Conservation (phyloP, 1,140 invertebrate genomes). For the Colletes latitarsis region DNA sequence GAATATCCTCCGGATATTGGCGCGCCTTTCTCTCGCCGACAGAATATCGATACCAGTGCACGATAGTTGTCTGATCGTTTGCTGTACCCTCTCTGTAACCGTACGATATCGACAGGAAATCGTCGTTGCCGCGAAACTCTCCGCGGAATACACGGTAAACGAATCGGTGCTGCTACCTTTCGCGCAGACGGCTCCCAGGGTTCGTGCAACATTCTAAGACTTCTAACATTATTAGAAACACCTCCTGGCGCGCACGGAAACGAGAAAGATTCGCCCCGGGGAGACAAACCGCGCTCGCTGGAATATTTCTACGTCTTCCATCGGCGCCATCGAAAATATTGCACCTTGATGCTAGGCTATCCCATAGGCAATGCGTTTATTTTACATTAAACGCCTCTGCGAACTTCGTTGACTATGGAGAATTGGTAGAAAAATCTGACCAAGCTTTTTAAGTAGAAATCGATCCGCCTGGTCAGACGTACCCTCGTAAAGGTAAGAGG, state of each 20-base stretch:
- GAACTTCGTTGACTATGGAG: no score
- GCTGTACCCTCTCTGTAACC: neutral
- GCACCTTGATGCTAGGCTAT: no score
- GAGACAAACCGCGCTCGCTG: no score
- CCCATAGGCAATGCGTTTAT: no score
- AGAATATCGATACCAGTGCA: slow-evolving; percentile 45
- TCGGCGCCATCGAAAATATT: no score
- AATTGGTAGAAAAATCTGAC: slow-evolving; percentile 25
- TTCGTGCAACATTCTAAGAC: neutral
- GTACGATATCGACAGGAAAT: slow-evolving; percentile 47
- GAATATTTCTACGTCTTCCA: neutral
- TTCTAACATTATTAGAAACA: no score
- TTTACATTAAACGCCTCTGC: no score
- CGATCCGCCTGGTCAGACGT: no score
- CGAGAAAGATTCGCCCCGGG: neutral
- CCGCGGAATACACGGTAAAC: slow-evolving; percentile 32
- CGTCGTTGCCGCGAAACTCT: slow-evolving; percentile 39
- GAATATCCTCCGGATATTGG: slow-evolving; percentile 48
- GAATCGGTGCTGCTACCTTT: neutral
- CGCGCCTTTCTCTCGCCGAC: slow-evolving; percentile 28
- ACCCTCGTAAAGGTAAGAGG: slow-evolving; percentile 23
- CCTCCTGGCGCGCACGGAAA: no score
- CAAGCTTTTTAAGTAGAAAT: neutral
- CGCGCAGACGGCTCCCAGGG: neutral
- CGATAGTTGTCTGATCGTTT: slow-evolving; percentile 43